Conservation (phyloP, 2,113 vertebrate species). For the Protobothrops flavoviridis region DNA sequence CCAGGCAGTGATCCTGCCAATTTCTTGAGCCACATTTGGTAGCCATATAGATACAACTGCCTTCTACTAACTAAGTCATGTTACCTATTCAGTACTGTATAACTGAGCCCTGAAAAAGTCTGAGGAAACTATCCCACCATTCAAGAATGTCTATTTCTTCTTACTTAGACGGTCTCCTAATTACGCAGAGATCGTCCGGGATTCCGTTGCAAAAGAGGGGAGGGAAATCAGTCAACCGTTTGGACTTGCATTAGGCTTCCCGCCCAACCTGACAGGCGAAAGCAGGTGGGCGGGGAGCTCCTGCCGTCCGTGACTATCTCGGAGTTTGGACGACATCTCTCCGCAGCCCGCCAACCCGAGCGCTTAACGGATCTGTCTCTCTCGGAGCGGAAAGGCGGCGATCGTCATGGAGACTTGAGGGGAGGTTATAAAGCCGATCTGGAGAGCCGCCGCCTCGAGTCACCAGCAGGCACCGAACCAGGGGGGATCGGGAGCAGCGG, state of each 20-base stretch:
- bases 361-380: background rate
- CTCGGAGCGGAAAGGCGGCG: slow-evolving; percentile 5
- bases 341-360: background rate
- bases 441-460: background rate
- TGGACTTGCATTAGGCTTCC: background rate
- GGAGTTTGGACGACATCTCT: background rate
- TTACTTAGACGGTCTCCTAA: background rate
- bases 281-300: background rate
- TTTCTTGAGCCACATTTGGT: background rate
- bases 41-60: background rate
- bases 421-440: slow-evolving; percentile 42
- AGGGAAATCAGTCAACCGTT: background rate
- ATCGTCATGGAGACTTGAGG: slow-evolving; percentile 43
- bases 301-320: background rate
- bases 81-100: no score
- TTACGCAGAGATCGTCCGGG: background rate
- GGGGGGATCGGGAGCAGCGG: slow-evolving; percentile 49
- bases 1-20: background rate
- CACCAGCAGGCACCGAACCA: slow-evolving; percentile 58
- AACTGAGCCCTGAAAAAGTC: background rate
- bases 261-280: background rate
- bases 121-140: background rate
- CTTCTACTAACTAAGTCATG: background rate
- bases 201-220: background rate
- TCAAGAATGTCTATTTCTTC: background rate